A percentile compares a stretch with the other conserved stretches of the same genome.
Conservation (phyloP, 2,113 vertebrate genomes). For the Nerophis lumbriciformis region DNA sequence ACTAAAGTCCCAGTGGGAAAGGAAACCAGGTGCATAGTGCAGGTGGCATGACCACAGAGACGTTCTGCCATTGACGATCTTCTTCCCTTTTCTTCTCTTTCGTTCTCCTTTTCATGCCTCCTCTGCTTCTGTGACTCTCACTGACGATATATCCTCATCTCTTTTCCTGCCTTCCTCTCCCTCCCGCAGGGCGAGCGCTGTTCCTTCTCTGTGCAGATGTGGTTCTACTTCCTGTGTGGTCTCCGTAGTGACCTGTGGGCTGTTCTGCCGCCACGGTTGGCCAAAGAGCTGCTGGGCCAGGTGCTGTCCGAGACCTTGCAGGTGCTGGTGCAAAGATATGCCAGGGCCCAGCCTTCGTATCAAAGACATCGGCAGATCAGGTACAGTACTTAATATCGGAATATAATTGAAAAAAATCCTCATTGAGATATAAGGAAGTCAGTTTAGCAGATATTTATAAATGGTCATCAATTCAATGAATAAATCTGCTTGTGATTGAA, state of each 20-base stretch:
- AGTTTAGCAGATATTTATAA: no score
- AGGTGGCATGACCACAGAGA: slow-evolving; percentile 65
- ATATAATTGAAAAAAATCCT: not conserved
- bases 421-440: not conserved
- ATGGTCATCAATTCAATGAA: no score
- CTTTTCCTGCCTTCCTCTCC: slow-evolving; percentile 42
- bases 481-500: no score
- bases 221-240: slow-evolving; percentile 91
- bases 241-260: slow-evolving; percentile 88
- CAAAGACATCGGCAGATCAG: slow-evolving; percentile 89
- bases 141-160: slow-evolving; percentile 39
- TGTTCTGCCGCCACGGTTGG: slow-evolving; percentile 73
- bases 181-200: slow-evolving; percentile 89
- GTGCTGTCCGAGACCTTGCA: slow-evolving; percentile 81
- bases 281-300: slow-evolving; percentile 80
- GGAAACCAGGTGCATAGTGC: slow-evolving; percentile 66
- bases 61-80: slow-evolving; percentile 59
- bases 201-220: slow-evolving; percentile 96
- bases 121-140: slow-evolving; percentile 46
- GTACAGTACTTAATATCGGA: slow-evolving; percentile 56
- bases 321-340: slow-evolving; percentile 83
- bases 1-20: slow-evolving; percentile 55
- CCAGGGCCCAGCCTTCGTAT: slow-evolving; percentile 78
- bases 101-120: slow-evolving; percentile 25
- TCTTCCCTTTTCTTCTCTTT: slow-evolving; percentile 37